Percentiles rank a stretch among this genome's conserved stretches.
phyloP scores from a whole-genome alignment of 2,113 vertebrate genomes.

The Emydura subglobosa region DNA sequence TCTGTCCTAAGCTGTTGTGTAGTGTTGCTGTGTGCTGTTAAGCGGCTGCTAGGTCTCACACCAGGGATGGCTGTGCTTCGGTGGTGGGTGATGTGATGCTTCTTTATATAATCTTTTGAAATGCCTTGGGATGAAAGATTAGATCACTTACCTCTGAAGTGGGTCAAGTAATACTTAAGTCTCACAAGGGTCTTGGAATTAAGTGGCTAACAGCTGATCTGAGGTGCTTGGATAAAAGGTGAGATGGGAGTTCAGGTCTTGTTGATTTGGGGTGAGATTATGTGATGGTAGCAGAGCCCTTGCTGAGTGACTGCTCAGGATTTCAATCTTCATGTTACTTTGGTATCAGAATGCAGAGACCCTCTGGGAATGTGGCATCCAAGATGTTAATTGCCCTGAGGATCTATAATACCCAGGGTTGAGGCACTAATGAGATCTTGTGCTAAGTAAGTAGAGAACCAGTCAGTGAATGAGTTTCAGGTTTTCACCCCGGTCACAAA shows the following conservation, averaged over 20 bases:
- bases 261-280: not conserved
- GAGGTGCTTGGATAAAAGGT: not conserved
- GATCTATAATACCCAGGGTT: not conserved
- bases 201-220: not conserved
- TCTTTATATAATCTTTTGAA: not conserved
- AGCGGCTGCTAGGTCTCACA: too few species aligned
- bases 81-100: too few species aligned
- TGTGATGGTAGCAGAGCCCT: rapidly evolving
- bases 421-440: rapidly evolving
- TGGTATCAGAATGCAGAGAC: rapidly evolving
- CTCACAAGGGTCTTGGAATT: too few species aligned
- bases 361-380: rapidly evolving
- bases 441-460: not conserved
- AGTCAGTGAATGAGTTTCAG: not conserved
- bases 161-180: not conserved
- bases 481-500: not conserved
- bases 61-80: too few species aligned
- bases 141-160: rapidly evolving
- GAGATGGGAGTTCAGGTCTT: rapidly evolving
- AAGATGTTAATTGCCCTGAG: not conserved
- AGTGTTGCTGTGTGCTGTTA: too few species aligned
- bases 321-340: not conserved
- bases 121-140: rapidly evolving
- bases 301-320: not conserved
- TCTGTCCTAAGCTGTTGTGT: too few species aligned